Evolutionary conservation across 2,113 vertebrate species (phyloP).

Genomic region (Caracal caracal): DNA sequence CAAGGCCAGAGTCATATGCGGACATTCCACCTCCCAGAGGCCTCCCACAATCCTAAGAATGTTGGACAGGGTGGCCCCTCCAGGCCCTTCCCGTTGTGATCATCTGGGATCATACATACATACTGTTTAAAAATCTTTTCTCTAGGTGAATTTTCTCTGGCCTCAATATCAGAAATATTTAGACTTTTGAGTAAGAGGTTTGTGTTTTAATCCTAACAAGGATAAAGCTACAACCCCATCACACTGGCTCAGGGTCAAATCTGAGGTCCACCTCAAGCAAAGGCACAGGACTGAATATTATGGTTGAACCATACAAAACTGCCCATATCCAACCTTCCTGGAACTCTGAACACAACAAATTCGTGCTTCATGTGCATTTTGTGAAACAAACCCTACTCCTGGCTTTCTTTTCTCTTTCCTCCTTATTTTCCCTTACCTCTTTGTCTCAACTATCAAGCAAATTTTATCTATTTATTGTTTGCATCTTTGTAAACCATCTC

Average conservation of each 20-base stretch:
- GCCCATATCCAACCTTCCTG: not conserved
- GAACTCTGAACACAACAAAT: too few species aligned
- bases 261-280: not conserved
- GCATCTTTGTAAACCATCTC: conserved; percentile 45
- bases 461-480: conserved; percentile 29
- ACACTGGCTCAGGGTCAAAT: not conserved
- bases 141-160: not conserved
- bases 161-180: not conserved
- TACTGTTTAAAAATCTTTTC: not conserved
- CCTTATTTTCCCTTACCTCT: not conserved
- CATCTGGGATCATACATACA: not conserved
- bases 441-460: conserved; percentile 33
- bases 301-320: not conserved
- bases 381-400: not conserved
- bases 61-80: rapidly evolving
- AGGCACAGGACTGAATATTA: not conserved
- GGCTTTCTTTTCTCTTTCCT: conserved; percentile 12
- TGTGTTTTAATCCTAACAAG: not conserved
- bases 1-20: not conserved
- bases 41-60: not conserved
- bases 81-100: not conserved
- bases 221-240: not conserved
- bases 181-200: not conserved
- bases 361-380: not conserved
- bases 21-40: not conserved